Conservation (phyloP, 2,888 invertebrate species). For the Drosophila parthenogenetica region DNA sequence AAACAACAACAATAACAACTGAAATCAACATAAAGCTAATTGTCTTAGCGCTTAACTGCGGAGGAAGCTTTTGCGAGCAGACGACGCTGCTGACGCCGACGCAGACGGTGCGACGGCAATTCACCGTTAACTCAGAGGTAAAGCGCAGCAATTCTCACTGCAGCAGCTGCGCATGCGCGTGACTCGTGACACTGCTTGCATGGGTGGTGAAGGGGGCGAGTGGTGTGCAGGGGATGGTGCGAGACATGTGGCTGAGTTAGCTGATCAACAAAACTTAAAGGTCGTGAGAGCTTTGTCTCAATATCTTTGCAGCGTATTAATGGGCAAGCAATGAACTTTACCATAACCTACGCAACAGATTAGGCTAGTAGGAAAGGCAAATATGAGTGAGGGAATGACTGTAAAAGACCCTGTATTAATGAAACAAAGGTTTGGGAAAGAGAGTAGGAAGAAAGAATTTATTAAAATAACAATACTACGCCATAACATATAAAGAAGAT, state of each 20-base stretch:
- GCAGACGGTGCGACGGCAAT: slow-evolving; percentile 12
- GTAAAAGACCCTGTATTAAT: not conserved
- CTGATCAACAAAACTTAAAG: not conserved
- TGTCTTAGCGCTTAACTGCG: slow-evolving; percentile 25
- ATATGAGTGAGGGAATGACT: not conserved
- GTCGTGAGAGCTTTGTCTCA: not conserved
- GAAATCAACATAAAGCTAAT: slow-evolving; percentile 39
- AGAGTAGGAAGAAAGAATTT: no score
- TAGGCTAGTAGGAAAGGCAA: not conserved
- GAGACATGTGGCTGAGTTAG: not conserved
- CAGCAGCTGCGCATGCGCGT: slow-evolving; percentile 53
- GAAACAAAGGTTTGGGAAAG: no score
- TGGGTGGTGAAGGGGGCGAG: not conserved
- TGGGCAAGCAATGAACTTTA: not conserved
- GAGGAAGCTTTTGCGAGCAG: slow-evolving; percentile 37
- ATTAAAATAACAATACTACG: no score
- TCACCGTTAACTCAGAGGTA: slow-evolving; percentile 45
- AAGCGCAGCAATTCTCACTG: slow-evolving; percentile 34
- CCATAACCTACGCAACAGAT: slow-evolving; percentile 7
- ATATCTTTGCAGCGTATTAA: not conserved
- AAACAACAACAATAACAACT: slow-evolving; percentile 13
- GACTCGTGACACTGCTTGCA: slow-evolving; percentile 29
- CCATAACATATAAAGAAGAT: no score
- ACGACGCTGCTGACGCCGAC: not conserved
- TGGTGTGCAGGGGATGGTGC: not conserved